A percentile compares a stretch with the other conserved stretches of the same genome.
Evolutionary conservation across 1,140 invertebrate species (phyloP).

Genomic region (Melanaphis sacchari): DNA sequence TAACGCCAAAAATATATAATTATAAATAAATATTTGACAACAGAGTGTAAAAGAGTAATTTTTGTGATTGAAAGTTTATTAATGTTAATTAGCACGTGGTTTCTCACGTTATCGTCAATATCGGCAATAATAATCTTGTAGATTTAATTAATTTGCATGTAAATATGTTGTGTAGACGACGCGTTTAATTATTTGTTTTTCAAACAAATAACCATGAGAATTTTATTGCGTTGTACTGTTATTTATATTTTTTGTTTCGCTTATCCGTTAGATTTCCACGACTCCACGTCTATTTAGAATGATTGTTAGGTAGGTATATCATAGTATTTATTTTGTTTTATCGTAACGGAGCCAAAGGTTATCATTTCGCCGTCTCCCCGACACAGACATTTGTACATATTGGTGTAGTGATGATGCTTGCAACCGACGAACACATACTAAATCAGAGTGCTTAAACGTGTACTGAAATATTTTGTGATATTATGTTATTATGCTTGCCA

Average conservation of each 20-base stretch:
- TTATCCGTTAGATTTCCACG: not conserved
- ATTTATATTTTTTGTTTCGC: not conserved
- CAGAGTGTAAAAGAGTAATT: not conserved
- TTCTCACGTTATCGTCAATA: not conserved
- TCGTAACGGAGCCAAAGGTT: slow-evolving; percentile 30
- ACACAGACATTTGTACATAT: not conserved
- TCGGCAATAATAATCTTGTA: not conserved
- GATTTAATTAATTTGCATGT: not conserved
- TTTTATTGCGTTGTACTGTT: slow-evolving; percentile 3
- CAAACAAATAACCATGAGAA: not conserved
- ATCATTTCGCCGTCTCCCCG: slow-evolving; percentile 23
- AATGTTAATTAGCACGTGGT: not conserved
- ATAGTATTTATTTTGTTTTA: slow-evolving; percentile 42
- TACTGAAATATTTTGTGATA: slow-evolving; percentile 34
- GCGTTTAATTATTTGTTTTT: not conserved
- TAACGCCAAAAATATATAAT: not conserved
- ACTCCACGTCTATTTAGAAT: not conserved
- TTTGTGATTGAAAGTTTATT: not conserved
- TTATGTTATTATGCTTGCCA: not conserved
- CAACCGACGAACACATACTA: not conserved
- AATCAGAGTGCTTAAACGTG: slow-evolving; percentile 35
- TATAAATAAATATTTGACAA: not conserved
- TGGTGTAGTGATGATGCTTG: not conserved
- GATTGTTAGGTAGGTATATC: not conserved
- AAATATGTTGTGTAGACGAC: not conserved